A percentile compares a stretch with the other conserved stretches of the same genome.
These are phyloP conservation scores for Temnothorax nylanderi DNA, from an alignment of 1,140 invertebrate genomes.

Conservation along the genomic window DNA sequence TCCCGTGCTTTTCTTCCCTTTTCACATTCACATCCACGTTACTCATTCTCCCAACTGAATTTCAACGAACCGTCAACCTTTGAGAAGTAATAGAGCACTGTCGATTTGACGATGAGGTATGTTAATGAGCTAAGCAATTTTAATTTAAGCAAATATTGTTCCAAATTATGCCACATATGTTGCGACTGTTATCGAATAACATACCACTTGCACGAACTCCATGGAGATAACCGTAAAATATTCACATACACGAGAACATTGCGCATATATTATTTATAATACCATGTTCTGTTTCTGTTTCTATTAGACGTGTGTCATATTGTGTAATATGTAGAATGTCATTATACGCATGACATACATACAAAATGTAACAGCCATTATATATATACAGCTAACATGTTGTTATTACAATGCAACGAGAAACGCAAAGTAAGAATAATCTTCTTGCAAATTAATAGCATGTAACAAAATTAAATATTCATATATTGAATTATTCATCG, in stretches of 20 bases:
- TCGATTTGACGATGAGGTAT: not conserved
- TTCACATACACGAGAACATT: conserved; percentile 44
- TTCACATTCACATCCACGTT: not conserved
- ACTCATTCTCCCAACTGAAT: not conserved
- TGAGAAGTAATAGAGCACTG: not conserved
- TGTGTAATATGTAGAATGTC: conserved; percentile 51
- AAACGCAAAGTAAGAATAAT: conserved; percentile 19
- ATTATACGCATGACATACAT: conserved; percentile 34
- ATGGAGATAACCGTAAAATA: conserved; percentile 34
- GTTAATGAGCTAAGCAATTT: conserved; percentile 41
- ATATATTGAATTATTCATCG: not conserved
- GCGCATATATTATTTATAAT: conserved; percentile 52
- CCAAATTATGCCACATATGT: conserved; percentile 31
- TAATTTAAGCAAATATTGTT: conserved; percentile 41
- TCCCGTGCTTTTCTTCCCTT: not conserved
- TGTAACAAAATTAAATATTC: conserved; percentile 18
- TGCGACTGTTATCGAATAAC: conserved; percentile 37
- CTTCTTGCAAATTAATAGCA: conserved; percentile 18
- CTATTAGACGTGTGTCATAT: conserved; percentile 57
- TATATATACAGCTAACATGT: conserved; percentile 17
- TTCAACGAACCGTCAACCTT: not conserved
- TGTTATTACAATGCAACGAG: not conserved
- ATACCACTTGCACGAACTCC: conserved; percentile 14
- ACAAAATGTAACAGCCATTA: conserved; percentile 1
- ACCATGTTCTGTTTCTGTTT: conserved; percentile 45